These are phyloP conservation scores for Phyllostomus discolor DNA, from an alignment of 2,113 vertebrate species.

Conservation along the genomic window DNA sequence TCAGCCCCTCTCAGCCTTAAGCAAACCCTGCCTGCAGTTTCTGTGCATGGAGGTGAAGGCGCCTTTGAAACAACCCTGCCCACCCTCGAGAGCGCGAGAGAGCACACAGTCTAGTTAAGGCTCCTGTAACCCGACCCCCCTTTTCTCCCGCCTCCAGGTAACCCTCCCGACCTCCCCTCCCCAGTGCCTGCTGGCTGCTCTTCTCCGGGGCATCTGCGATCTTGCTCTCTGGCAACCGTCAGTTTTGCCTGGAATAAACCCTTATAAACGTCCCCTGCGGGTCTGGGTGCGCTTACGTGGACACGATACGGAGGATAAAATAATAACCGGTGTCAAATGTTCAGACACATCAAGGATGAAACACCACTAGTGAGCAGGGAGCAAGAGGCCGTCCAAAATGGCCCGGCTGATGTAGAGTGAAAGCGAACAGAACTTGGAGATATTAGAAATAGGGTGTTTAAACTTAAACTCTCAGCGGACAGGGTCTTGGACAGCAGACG, in stretches of 20 bases:
- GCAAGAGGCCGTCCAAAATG: not conserved
- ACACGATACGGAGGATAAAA: not conserved
- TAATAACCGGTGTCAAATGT: not conserved
- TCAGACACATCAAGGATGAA: not conserved
- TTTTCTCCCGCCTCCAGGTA: not conserved
- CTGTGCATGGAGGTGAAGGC: not conserved
- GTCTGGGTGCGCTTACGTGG: not conserved
- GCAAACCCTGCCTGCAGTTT: not conserved
- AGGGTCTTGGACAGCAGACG: not conserved
- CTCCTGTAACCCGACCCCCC: not conserved
- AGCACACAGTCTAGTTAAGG: fast-evolving
- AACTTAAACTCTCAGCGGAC: not conserved
- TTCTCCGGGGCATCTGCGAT: not conserved
- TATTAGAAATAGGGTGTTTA: not conserved
- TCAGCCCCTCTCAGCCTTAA: not conserved
- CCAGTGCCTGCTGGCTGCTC: not conserved
- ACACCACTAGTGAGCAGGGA: not conserved
- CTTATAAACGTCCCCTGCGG: not conserved
- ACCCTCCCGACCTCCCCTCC: not conserved
- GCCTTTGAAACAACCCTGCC: not conserved
- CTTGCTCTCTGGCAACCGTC: not conserved
- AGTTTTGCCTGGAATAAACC: too few species aligned
- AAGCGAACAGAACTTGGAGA: not conserved
- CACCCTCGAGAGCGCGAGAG: not conserved
- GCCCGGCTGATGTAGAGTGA: not conserved